Base-by-base conservation (phyloP, 2,113 vertebrate species). In the Podarcis raffonei region DNA sequence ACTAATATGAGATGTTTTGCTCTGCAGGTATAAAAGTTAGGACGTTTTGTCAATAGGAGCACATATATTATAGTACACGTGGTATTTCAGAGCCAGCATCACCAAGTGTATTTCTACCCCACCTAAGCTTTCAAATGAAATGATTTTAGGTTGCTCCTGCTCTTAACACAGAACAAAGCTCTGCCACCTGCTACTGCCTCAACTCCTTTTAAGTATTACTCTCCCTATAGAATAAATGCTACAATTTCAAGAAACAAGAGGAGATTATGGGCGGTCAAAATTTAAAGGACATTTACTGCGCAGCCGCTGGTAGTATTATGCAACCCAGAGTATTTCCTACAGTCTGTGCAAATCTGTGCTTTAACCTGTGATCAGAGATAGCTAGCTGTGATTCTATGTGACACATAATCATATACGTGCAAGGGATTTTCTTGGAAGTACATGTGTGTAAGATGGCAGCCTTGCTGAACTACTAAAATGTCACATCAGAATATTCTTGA, bases 1-100 rank as follows among this genome's bases (percentile, higher is more conserved):
- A 99, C 98, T 96, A 99, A 95, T 91, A 99, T 96, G 71, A 99
- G 96, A 91, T 98, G 98, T 94, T 97, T 98, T 81, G 99, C 97
- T 94, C 99, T 99, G 95, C 91, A 79, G 85, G 85, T 78, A 94
- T 91, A 93, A 95, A 85, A 20, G 89, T 94, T 92, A 80, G 92
- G 79, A 2, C 1, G 71, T 93, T 94, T 88, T 90, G 84, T 86
- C 35, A 59, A 84, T 30, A 66, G 72, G n/a, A 74, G 11, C 53
- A 89, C 81, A 84, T 39, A 81, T 75, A 22, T 81, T 80, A 72
- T 35, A 87, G 86, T 0, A 2, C 20, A 48, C 4, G 4, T 39
- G 35, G 15, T 37, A 75, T 39, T 68, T 69, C 16, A 68, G n/a
- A 82, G 65, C 1, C 16, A 89, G 42, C 65, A 85, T 0, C 0